Base-by-base conservation (phyloP, 1,140 invertebrate genomes). In the Plectrocnemia conspersa region DNA sequence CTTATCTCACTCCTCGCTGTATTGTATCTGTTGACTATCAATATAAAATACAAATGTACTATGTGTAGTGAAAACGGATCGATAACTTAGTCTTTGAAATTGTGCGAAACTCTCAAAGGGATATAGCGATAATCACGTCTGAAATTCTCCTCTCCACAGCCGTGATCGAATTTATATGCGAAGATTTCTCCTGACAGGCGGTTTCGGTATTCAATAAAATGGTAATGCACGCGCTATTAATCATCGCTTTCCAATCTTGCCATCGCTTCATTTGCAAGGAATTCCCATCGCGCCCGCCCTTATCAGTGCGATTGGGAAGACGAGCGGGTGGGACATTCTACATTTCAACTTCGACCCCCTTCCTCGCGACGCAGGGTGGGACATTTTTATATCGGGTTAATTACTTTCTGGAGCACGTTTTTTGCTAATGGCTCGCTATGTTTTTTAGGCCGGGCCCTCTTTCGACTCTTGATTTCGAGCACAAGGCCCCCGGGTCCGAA, bases 211-310 rank as follows among this genome's bases (percentile, higher is more conserved):
- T 61, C 59, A 61, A 61, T 61, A 61, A 61, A 57, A 61, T 61
- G 59, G 33, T 61, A 61, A 61, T 61, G 52, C 59, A 40, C 36
- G 36, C 22, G 35, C 52, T 61, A 61, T 61, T 61, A 61, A 61
- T 61, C 59, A 61, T 61, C 58, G 54, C 47, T 56, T 55, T 60
- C 54, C 58, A 60, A 60, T 60, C 58, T 56, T 60, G 48, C 54
- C 58, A 56, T 60, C 58, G 58, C 58, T 60, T 60, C 58, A 60
- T 60, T 60, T 60, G 58, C 58, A 60, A 60, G 58, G 58, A 56
- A 60, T 60, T 60, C 58, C 32, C 58, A 60, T 60, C 32, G 42
- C 44, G 40, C 10, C 7, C 24, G 9, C 32, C 52, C 29, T 52
- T 52, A 50, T 45, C 55, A 41, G 38, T n/a, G n/a, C 21, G n/a